A percentile compares a stretch with the other conserved stretches of the same genome.
Evolutionary conservation across 2,888 invertebrate genomes (phyloP).

Genomic region (Philhelius pedissequus): DNA sequence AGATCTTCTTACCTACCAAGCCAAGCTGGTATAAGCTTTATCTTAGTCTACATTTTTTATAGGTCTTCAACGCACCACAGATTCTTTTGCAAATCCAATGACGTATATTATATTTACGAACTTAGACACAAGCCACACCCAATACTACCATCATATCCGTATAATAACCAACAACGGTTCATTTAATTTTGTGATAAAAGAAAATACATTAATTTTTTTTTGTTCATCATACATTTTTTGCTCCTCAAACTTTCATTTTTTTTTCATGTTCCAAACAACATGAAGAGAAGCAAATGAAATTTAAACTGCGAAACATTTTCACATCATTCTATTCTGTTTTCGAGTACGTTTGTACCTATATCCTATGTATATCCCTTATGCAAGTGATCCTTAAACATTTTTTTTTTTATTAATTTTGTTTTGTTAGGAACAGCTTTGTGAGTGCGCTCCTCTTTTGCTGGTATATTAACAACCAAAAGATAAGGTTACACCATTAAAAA

Average conservation of each 20-base stretch:
- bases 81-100: no score
- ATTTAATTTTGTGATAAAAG: conserved; percentile 4
- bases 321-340: conserved; percentile 31
- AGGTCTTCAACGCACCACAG: no score
- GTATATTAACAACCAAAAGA: conserved; percentile 66
- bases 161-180: neutral
- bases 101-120: no score
- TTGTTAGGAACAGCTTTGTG: neutral
- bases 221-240: conserved; percentile 4
- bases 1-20: no score
- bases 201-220: neutral
- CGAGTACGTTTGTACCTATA: neutral
- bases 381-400: conserved; percentile 34
- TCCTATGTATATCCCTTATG: neutral
- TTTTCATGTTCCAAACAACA: conserved; percentile 35
- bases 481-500: conserved; percentile 68
- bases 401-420: neutral
- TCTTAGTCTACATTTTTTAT: no score
- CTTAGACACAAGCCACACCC: neutral
- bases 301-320: conserved; percentile 55
- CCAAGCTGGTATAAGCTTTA: no score
- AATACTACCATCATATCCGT: neutral
- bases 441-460: conserved; percentile 22
- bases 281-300: conserved; percentile 44
- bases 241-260: conserved; percentile 29